Percentiles rank a stretch among this genome's conserved stretches.
Evolutionary conservation across 2,113 vertebrate genomes (phyloP).

Genomic region (Hylia prasina): DNA sequence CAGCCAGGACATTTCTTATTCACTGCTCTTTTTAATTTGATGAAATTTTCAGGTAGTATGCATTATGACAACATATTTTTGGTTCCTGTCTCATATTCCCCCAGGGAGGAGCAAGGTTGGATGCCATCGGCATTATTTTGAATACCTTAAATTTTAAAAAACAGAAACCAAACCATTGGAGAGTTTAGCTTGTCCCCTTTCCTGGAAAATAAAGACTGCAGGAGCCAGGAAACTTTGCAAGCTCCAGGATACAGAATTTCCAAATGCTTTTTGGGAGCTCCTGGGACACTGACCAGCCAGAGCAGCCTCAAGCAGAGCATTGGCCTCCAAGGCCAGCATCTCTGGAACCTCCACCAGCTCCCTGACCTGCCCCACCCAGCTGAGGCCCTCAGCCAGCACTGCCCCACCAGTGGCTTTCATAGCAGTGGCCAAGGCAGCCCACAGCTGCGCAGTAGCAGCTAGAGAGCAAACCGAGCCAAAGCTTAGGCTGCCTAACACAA

Average conservation of each 20-base stretch:
- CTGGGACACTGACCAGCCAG: neutral
- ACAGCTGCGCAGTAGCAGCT: neutral
- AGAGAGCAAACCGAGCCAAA: neutral
- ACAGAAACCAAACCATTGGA: neutral
- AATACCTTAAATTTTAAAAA: neutral
- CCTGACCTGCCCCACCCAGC: neutral
- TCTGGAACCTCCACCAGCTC: neutral
- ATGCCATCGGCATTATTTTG: neutral
- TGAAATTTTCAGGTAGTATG: neutral
- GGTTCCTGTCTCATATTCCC: neutral
- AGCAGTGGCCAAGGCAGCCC: neutral
- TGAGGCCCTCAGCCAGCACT: neutral
- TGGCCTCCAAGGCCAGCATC: neutral
- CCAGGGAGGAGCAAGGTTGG: neutral
- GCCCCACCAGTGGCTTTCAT: neutral
- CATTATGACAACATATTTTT: neutral
- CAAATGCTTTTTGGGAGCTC: neutral
- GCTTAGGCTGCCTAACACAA: neutral
- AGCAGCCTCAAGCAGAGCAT: neutral
- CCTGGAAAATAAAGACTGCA: constrained; percentile 33
- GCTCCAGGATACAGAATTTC: constrained; percentile 11
- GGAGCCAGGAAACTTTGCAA: constrained; percentile 49
- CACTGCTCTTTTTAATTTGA: neutral
- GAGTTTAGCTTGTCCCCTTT: constrained; percentile 30
- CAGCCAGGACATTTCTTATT: neutral